These are phyloP conservation scores for Drymodes brunneopygia DNA, from an alignment of 2,113 vertebrate genomes.

Conservation along the genomic window DNA sequence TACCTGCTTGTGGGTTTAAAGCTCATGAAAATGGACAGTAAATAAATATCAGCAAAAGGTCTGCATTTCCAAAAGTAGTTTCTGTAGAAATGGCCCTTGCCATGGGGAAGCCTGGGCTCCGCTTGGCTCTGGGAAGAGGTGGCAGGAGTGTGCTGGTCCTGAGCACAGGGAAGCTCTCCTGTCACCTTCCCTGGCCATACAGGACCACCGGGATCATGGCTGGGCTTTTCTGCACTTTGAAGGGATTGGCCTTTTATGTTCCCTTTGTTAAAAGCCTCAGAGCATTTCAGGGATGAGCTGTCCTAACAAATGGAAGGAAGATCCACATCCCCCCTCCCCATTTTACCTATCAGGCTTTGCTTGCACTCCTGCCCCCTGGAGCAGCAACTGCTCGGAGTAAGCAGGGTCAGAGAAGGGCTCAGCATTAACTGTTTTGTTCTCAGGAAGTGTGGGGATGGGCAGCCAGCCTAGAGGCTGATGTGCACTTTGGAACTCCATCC, in stretches of 20 bases:
- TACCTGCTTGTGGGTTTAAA: neutral
- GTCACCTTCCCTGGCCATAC: neutral
- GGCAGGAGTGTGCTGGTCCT: fast-evolving
- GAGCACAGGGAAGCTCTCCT: neutral
- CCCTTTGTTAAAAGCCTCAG: constrained; percentile 1
- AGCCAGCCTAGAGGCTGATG: neutral
- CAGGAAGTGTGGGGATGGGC: neutral
- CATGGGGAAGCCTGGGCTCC: neutral
- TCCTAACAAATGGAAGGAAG: neutral
- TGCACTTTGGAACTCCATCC: neutral
- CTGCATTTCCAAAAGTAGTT: neutral
- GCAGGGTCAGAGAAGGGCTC: neutral
- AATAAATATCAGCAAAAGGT: neutral
- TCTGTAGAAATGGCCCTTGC: neutral
- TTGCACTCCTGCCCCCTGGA: neutral
- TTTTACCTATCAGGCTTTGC: neutral
- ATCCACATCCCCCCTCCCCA: neutral
- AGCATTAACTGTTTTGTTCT: neutral
- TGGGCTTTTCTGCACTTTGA: neutral
- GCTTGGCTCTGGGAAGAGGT: neutral
- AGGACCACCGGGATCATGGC: fast-evolving
- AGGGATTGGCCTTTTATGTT: neutral
- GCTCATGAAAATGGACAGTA: neutral
- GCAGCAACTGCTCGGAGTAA: neutral
- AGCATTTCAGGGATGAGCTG: constrained; percentile 23